Evolutionary conservation across 1,140 invertebrate genomes (phyloP), one percentile per base, ranked within the genome.

Genomic region (Steinernema feltiae): DNA sequence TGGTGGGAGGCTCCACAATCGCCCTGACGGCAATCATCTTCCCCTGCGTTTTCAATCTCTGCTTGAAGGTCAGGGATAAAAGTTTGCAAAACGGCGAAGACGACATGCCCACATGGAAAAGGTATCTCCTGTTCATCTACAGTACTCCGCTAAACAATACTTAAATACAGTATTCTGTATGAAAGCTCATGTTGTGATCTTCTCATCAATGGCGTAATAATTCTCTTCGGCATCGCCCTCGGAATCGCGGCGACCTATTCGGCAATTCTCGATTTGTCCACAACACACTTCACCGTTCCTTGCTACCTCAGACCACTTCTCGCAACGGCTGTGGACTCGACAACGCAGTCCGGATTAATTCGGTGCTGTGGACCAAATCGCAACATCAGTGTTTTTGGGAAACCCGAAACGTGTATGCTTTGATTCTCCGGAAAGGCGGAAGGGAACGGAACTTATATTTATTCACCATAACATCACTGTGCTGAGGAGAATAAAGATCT

Each of bases 1-100:
- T 87, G 21, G 82, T 87, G 30, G 87, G 87, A 18, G 92, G 92
- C 0, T 86, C 86, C 0, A 87, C 86, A 48, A 84, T 82, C 3
- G 84, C 86, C 0, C 63, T 86, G n/a, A 76, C 84, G 63, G 83
- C 82, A 7, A 84, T 85, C 69, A 78, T 87, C 18, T 80, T 82
- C 24, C 87, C 87, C 12, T 35, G 46, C 41, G 21, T 80, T 0
- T 80, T 80, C 76, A 77, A 80, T 70, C 75, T 79, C 21, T 73
- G 35, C 12, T 35, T 82, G 32, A 78, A 53, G 17, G 70, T 77
- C 24, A 71, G 53, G n/a, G 77, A 83, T 70, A 71, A 74, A 15
- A 75, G 73, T 46, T 41, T 48, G 53, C 72, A 71, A 27, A 63
- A 63, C 53, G 53, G 75, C 3, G 12, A 74, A 71, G 53, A 69